Base-by-base conservation (phyloP, 2,113 vertebrate genomes). In the Megaptera novaeangliae region DNA sequence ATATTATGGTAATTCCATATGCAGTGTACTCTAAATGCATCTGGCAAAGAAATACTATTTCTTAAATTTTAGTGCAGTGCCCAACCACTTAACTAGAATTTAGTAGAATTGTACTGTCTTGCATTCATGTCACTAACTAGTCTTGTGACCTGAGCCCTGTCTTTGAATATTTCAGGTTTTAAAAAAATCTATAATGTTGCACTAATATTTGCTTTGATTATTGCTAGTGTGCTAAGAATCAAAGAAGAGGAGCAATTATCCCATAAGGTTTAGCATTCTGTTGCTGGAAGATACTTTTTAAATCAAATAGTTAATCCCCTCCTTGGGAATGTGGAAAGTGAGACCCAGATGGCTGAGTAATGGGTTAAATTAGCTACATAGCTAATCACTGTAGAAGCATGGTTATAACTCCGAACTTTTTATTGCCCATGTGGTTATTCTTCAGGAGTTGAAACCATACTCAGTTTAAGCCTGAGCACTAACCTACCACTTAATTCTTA, bases 1-100 rank as follows among this genome's bases (percentile, higher is more conserved):
- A 52, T 85, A 29, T 31, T 46, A 29, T 21, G 17, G 29, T 74
- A 88, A 46, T 71, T 88, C 69, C 27, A 36, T 44, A 66, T 74
- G 36, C 12, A 69, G 44, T 88, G 34, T 74, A n/a, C 13, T 74
- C 9, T 44, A 41, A 91, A 77, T 57, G 34, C 17, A 80, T 59
- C 20, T 92, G 29, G n/a, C 55, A 96, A n/a, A 63, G 29, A 77
- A 86, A 89, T 86, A 31, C 6, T 0, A 4, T 91, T 49, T 95
- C 31, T 81, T 97, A 61, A 39, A 88, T 59, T 81, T 75, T 44
- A 91, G 55, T 71, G n/a, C 81, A 27, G 11, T n/a, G 1, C 55
- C 66, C 85, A 49, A 3, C 41, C 57, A 89, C 86, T 18, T 69
- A 86, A 66, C 5, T 59, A 72, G 64, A 74, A 89, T 85, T 81